Conservation (phyloP, 2,888 invertebrate species). For the Ischnura elegans region DNA sequence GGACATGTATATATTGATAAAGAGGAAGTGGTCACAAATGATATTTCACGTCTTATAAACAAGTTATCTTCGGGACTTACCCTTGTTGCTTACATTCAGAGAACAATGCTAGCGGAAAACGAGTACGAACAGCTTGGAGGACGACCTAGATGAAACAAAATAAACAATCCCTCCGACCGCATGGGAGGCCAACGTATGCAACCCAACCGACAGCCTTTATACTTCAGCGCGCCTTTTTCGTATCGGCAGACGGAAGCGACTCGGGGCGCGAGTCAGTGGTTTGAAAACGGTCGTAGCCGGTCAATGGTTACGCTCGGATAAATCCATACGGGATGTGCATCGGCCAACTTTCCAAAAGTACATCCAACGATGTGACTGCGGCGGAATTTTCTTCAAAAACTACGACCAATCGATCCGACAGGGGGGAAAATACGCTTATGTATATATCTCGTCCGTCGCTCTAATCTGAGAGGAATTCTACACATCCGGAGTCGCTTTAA, state of each 20-base stretch:
- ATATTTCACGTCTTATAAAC: no score
- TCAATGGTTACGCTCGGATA: not conserved
- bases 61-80: no score
- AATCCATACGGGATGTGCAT: not conserved
- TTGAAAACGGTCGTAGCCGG: not conserved
- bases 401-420: not conserved
- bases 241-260: not conserved
- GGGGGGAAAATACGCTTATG: not conserved
- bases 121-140: no score
- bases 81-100: no score
- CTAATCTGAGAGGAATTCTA: not conserved
- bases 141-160: not conserved
- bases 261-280: not conserved
- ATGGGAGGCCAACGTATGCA: not conserved
- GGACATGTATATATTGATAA: no score
- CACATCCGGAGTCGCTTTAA: not conserved
- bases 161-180: not conserved
- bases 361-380: not conserved
- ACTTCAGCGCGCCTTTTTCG: not conserved
- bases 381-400: not conserved
- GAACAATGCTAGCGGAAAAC: no score
- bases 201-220: not conserved
- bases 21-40: no score
- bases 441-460: not conserved
- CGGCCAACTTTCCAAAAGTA: not conserved